Base-by-base conservation (phyloP, 1,140 invertebrate genomes). In the Drosophila baimaii region DNA sequence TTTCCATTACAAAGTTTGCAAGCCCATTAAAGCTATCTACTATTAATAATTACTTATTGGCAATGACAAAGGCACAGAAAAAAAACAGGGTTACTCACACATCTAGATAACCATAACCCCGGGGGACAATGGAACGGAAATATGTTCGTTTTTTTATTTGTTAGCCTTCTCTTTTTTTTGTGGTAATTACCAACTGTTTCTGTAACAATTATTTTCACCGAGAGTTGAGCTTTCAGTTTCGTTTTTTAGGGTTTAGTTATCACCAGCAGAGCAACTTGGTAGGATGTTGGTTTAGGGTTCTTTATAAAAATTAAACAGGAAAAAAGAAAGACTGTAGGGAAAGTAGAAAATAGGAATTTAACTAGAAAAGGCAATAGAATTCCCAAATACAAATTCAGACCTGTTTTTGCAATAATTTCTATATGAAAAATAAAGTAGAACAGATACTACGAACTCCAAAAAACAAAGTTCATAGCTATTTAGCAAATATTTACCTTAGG, bases 111-210 rank as follows among this genome's bases (percentile, higher is more conserved):
- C 44, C 9, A 46, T 13, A 51, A 25, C 12, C 39, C n/a, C n/a
- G n/a, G 47, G 7, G 19, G 17, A 70, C 68, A 71, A 57, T 70
- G 65, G 39, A 70, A 71, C 68, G 68, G 68, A 71, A 39, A 56
- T 69, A 56, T 57, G 4, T 56, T 44, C 9, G 44, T 13, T n/a
- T 44, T 62, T 29, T 33, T 21, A 17, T 37, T 29, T 51, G 29
- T 13, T 44, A 29, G 13, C 31, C 31, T 47, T 33, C 33, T 33
- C 21, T 4, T 5, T 17, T 37, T 39, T 4, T 25, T 9, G n/a
- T 1, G 23, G 19, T 25, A 71, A 71, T 71, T 71, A 47, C 21
- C 33, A 71, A 70, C 35, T 71, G 68, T 69, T 33, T 33, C 56
- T 65, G 41, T 65, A 63, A 65, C 57, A 62, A 35, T 63, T 63